These are phyloP conservation scores for Chanos chanos DNA, from an alignment of 2,797 vertebrate genomes.

Conservation along the genomic window DNA sequence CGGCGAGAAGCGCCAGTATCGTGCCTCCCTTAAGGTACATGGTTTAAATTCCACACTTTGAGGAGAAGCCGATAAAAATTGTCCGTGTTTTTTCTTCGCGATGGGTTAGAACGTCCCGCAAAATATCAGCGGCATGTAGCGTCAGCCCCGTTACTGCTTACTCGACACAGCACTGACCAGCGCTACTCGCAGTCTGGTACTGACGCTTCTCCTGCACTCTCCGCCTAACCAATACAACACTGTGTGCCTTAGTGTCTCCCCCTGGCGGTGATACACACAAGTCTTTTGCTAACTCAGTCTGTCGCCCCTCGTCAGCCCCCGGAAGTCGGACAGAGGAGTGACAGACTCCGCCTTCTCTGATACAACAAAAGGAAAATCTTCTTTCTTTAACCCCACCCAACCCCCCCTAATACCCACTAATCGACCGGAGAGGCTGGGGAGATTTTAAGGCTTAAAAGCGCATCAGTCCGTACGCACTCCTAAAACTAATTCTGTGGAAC, in stretches of 20 bases:
- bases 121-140: constrained; percentile 46
- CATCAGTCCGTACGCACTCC: background rate
- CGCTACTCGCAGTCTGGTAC: constrained; percentile 43
- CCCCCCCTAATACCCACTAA: constrained; percentile 12
- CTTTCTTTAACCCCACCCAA: constrained; percentile 36
- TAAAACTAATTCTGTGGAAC: no score
- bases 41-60: constrained; percentile 37
- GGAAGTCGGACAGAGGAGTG: constrained; percentile 36
- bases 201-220: constrained; percentile 34
- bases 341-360: constrained; percentile 38
- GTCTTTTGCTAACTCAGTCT: constrained; percentile 4
- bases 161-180: constrained; percentile 26
- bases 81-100: constrained; percentile 22
- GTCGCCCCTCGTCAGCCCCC: constrained; percentile 28
- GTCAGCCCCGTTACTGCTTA: constrained; percentile 8
- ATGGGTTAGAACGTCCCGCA: constrained; percentile 34
- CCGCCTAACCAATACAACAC: constrained; percentile 22
- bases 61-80: constrained; percentile 2
- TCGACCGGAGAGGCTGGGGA: constrained; percentile 13
- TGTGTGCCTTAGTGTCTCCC: constrained; percentile 41
- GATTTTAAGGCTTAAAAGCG: constrained; percentile 14
- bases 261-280: constrained; percentile 19
- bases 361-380: constrained; percentile 47
- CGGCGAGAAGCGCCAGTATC: constrained; percentile 50
- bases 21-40: constrained; percentile 45